A percentile compares a stretch with the other conserved stretches of the same genome.
Evolutionary conservation across 2,888 invertebrate genomes (phyloP).

Genomic region (Catocala nupta): DNA sequence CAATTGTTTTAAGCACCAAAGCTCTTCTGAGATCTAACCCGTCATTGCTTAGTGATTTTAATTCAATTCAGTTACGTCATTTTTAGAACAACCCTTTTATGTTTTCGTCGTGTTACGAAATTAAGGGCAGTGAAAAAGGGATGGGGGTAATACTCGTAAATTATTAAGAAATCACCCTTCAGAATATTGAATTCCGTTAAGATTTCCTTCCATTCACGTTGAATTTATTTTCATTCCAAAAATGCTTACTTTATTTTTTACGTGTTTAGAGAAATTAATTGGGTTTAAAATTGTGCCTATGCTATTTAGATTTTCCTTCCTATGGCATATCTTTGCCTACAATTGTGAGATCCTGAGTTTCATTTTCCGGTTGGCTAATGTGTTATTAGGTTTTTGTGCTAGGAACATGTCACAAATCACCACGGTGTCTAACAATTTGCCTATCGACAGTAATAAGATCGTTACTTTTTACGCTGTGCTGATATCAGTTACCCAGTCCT

Average conservation of each 20-base stretch:
- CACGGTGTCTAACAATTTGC: too few relatives aligned
- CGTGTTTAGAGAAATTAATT: neutral
- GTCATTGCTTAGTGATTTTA: slow-evolving; percentile 37
- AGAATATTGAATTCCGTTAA: slow-evolving; percentile 45
- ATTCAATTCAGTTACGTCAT: slow-evolving; percentile 50
- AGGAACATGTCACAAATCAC: too few relatives aligned
- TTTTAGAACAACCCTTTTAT: slow-evolving; percentile 56
- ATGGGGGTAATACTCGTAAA: slow-evolving; percentile 48
- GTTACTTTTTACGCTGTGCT: too few relatives aligned
- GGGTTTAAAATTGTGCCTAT: neutral
- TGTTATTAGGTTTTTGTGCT: too few relatives aligned
- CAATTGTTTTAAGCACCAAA: slow-evolving; percentile 19
- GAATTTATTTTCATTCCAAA: slow-evolving; percentile 37
- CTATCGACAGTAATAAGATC: too few relatives aligned
- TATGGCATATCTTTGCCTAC: too few relatives aligned
- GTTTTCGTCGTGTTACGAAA: slow-evolving; percentile 58
- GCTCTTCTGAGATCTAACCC: slow-evolving; percentile 22
- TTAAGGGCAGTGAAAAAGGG: slow-evolving; percentile 49
- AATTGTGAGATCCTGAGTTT: too few relatives aligned
- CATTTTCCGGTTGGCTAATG: too few relatives aligned
- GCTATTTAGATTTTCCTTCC: too few relatives aligned
- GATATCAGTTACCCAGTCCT: too few relatives aligned
- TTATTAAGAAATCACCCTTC: slow-evolving; percentile 51
- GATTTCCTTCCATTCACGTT: slow-evolving; percentile 33
- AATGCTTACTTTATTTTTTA: slow-evolving; percentile 11